Evolutionary conservation across 2,888 invertebrate genomes (phyloP), one percentile per base, ranked within the genome.

Genomic region (Harpalus rufipes): DNA sequence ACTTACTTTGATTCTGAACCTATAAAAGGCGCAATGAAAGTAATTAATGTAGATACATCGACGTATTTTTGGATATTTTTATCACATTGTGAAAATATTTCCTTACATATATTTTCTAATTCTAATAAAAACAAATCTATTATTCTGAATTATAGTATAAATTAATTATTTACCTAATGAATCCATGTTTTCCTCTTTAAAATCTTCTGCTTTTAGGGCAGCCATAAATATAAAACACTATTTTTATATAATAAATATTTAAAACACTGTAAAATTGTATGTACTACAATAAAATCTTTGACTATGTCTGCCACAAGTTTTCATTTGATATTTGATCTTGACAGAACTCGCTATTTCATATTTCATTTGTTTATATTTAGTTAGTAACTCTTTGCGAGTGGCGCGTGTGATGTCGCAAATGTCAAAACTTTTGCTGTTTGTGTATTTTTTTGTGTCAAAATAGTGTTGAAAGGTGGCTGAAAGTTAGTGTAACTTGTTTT

Each of bases 81-180:
- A 86, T 90, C 89, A 86, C 90, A 90, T 5, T 88, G 86, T 63
- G 86, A 68, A 86, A 88, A 90, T 68, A 90, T 90, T 39, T 88
- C 86, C 85, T 87, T 87, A 84, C 88, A 86, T 51, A 88, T 87
- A 21, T 82, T 85, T 63, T 86, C 87, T 21, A 12, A 12, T 5
- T 78, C 84, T 84, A 78, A 84, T 78, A 39, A 6, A 68, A 68
- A 32, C 4, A 63, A 18, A 21, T 63, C 6, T 63, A 25, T 63
- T 21, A 21, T 25, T 12, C 5, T 63, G 3, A 18, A 10, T 12
- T 21, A 63, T 3, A 63, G 21, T 63, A 7, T 21, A 10, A 63
- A 63, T 0, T 2, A 3, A 32, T 25, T 32, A n/a, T 25, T 74
- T 74, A 74, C 44, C 72, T 5, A 74, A n/a, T 41, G 44, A 18